These are phyloP conservation scores for Rhinopomastus cyanomelas DNA, from an alignment of 2,113 vertebrate genomes.

Conservation along the genomic window DNA sequence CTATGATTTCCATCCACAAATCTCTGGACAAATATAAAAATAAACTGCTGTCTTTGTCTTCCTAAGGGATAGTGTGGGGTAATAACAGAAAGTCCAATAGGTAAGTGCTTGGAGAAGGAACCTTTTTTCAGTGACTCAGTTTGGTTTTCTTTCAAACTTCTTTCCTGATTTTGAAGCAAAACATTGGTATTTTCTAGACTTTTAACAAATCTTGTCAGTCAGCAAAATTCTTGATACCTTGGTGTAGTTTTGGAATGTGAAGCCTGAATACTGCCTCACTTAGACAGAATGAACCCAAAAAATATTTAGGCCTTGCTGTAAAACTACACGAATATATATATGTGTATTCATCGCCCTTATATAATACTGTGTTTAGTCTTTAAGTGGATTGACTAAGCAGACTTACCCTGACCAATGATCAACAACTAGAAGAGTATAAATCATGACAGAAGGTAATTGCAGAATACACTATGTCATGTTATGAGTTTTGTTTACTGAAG, in stretches of 20 bases:
- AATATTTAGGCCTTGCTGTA: not conserved
- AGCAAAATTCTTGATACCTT: not conserved
- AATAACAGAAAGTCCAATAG: not conserved
- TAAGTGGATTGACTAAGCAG: not conserved
- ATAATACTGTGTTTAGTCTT: not conserved
- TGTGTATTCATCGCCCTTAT: not conserved
- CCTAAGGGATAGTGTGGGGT: not conserved
- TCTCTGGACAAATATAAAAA: not conserved
- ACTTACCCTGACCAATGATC: not conserved
- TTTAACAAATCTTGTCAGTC: not conserved
- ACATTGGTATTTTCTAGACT: not conserved
- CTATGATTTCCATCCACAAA: not conserved
- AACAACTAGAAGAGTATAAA: not conserved
- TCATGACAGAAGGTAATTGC: not conserved
- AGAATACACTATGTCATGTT: not conserved
- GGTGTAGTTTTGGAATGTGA: not conserved
- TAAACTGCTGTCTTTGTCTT: not conserved
- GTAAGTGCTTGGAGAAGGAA: not conserved
- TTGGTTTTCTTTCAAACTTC: not conserved
- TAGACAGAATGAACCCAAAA: not conserved
- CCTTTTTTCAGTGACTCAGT: not conserved
- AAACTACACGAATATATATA: not conserved
- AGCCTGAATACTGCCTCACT: not conserved
- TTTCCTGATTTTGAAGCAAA: not conserved
- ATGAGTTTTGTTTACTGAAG: not conserved